Evolutionary conservation across 30 jellyfish, hydroid and myxozoan genomes (phyloP).

Genomic region (Haliclystus octoradiatus): DNA sequence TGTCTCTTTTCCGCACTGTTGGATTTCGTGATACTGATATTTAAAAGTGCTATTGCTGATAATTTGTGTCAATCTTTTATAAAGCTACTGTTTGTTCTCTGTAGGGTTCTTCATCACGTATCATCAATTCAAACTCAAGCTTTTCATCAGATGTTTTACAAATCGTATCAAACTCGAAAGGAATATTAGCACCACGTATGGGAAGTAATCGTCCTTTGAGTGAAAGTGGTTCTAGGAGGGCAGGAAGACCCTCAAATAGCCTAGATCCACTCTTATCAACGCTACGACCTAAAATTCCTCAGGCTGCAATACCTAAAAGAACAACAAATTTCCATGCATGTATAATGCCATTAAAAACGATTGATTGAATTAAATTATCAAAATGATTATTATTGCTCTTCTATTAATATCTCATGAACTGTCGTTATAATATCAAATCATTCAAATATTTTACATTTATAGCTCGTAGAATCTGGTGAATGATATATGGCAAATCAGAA

Average conservation of each 20-base stretch:
- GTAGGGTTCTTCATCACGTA: background rate
- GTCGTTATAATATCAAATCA: no score
- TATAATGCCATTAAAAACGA: conserved; percentile 20
- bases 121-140: background rate
- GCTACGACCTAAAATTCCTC: conserved; percentile 40
- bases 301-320: conserved; percentile 35
- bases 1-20: no score
- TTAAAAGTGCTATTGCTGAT: no score
- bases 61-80: no score
- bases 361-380: no score
- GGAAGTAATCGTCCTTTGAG: conserved; percentile 7
- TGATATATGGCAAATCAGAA: no score
- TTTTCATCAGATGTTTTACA: conserved; percentile 4
- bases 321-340: conserved; percentile 32
- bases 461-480: no score
- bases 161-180: conserved; percentile 2
- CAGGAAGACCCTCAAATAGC: background rate
- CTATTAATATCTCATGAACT: no score
- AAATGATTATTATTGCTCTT: no score
- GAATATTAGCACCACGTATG: conserved; percentile 8
- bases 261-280: conserved; percentile 4
- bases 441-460: no score
- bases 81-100: background rate
- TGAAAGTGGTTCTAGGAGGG: background rate
- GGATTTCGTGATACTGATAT: no score